Conservation (phyloP, 2,888 invertebrate genomes). For the Athripsodes cinereus region DNA sequence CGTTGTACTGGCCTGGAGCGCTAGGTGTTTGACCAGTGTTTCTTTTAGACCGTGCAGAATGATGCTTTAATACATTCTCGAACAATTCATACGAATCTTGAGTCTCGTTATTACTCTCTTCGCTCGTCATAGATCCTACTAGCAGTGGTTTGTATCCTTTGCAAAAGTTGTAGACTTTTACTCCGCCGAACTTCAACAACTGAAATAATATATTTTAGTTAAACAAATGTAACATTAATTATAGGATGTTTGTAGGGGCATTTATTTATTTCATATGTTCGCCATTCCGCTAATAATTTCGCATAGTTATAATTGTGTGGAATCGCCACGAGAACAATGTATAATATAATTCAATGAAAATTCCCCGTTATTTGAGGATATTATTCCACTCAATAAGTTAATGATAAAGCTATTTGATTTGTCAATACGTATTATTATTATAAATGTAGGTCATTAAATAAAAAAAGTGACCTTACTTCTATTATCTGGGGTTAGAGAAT, state of each 20-base stretch:
- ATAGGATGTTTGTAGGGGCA: too few species aligned
- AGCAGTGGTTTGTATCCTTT: constrained; percentile 1
- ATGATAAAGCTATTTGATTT: too few species aligned
- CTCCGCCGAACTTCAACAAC: constrained; percentile 9
- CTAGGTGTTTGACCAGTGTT: constrained; percentile 3
- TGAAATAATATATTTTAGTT: constrained; percentile 3
- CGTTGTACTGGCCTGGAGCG: constrained; percentile 10
- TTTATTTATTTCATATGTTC: too few species aligned
- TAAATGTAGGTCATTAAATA: constrained; percentile 21
- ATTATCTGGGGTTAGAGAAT: constrained; percentile 24
- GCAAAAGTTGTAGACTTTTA: constrained; percentile 11
- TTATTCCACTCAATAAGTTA: too few species aligned
- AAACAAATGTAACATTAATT: too few species aligned
- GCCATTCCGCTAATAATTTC: too few species aligned
- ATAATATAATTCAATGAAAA: too few species aligned
- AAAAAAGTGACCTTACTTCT: constrained; percentile 22
- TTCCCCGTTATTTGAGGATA: too few species aligned
- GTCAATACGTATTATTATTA: too few species aligned
- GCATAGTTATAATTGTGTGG: too few species aligned
- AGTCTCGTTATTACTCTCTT: neutral
- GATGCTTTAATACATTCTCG: neutral
- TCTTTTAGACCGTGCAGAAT: neutral
- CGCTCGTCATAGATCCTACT: neutral
- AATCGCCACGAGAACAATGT: too few species aligned
- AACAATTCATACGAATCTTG: neutral